Percentiles rank a stretch among this genome's conserved stretches.
These are phyloP conservation scores for Chromobotia macracanthus DNA, from an alignment of 2,797 vertebrate genomes.

Conservation along the genomic window DNA sequence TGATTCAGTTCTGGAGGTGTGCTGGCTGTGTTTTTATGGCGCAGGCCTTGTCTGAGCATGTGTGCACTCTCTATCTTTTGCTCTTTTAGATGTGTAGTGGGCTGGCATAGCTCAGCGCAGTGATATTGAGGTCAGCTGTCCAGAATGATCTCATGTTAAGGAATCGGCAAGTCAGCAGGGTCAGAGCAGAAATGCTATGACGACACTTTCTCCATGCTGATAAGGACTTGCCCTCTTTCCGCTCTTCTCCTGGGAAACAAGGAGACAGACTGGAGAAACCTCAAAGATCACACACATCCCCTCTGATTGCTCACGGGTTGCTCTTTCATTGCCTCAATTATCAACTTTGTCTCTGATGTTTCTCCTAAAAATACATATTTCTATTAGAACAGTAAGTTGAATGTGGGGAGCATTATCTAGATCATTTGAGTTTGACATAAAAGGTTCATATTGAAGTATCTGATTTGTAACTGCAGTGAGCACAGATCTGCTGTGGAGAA, in stretches of 20 bases:
- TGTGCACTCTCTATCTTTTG: slow-evolving; percentile 64
- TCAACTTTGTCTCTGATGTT: too few species aligned
- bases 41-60: neutral
- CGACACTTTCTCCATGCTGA: slow-evolving; percentile 76
- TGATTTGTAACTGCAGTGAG: neutral
- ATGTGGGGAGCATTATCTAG: neutral
- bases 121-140: slow-evolving; percentile 84
- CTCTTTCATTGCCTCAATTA: neutral
- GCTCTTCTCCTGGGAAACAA: slow-evolving; percentile 65
- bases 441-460: too few species aligned
- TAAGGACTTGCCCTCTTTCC: slow-evolving; percentile 71
- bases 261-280: slow-evolving; percentile 25
- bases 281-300: neutral
- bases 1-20: neutral
- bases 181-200: slow-evolving; percentile 77
- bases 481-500: neutral
- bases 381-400: too few species aligned
- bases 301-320: neutral
- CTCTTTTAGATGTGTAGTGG: slow-evolving; percentile 65
- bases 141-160: slow-evolving; percentile 80
- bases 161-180: slow-evolving; percentile 80
- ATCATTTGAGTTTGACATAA: too few species aligned
- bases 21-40: neutral
- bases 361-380: too few species aligned
- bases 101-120: slow-evolving; percentile 63